phyloP scores from a whole-genome alignment of 2,797 vertebrate genomes.

The Melanotaenia boesemani region DNA sequence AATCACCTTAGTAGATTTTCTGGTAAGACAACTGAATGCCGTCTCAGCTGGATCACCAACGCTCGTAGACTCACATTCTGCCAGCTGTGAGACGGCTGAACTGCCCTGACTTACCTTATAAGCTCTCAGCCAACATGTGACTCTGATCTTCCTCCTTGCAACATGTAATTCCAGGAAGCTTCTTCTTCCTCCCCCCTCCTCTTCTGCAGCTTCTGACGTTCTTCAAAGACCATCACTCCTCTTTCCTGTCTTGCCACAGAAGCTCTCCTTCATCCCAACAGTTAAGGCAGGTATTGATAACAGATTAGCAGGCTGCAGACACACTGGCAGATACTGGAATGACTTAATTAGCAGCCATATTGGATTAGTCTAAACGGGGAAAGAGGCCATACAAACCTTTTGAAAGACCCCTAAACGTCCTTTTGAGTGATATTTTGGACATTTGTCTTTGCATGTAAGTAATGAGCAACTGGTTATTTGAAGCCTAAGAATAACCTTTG shows the following conservation, averaged over 20 bases:
- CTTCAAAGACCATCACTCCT: slow-evolving; percentile 25
- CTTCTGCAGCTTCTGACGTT: slow-evolving; percentile 4
- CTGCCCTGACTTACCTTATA: neutral
- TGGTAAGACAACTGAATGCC: too few species aligned
- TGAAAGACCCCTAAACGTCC: neutral
- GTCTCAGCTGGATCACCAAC: too few species aligned
- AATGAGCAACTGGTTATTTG: too few species aligned
- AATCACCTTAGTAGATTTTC: too few species aligned
- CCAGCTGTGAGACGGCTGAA: neutral
- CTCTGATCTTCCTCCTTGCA: slow-evolving; percentile 19
- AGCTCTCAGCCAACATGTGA: slow-evolving; percentile 16
- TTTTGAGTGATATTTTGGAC: slow-evolving; percentile 5
- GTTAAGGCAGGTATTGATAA: slow-evolving; percentile 30
- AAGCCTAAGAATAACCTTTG: too few species aligned
- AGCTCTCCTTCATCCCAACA: slow-evolving; percentile 20
- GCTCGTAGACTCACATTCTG: neutral
- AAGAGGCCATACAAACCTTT: neutral
- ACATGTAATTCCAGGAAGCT: slow-evolving; percentile 27
- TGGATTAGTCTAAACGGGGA: slow-evolving; percentile 47
- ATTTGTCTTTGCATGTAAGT: neutral
- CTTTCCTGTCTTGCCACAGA: slow-evolving; percentile 41
- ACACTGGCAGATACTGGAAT: slow-evolving; percentile 27
- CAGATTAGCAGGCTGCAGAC: slow-evolving; percentile 43
- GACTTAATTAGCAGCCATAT: slow-evolving; percentile 47
- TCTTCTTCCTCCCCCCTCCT: neutral